A percentile compares a stretch with the other conserved stretches of the same genome.
phyloP scores from a whole-genome alignment of 2,888 invertebrate genomes.

The Ceramica pisi region DNA sequence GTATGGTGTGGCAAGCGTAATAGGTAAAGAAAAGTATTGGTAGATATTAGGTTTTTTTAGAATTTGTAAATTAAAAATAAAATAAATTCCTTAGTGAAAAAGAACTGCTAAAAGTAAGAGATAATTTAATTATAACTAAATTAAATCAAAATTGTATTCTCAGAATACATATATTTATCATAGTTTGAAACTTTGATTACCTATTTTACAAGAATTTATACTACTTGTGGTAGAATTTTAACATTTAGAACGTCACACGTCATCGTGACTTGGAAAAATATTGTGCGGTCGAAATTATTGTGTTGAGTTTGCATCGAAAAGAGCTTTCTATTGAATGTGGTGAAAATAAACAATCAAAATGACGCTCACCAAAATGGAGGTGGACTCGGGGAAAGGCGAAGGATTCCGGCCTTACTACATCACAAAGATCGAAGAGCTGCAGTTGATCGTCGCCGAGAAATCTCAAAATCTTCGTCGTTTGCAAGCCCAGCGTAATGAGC shows the following conservation, averaged over 20 bases:
- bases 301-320: slow-evolving; percentile 37
- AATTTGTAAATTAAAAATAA: too few relatives aligned
- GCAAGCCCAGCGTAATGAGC: slow-evolving; percentile 99
- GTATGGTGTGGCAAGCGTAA: slow-evolving; percentile 14
- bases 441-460: slow-evolving; percentile 98
- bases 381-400: slow-evolving; percentile 94
- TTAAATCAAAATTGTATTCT: too few relatives aligned
- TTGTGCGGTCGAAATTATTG: slow-evolving; percentile 55
- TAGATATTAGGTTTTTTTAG: background rate
- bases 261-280: slow-evolving; percentile 79
- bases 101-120: too few relatives aligned
- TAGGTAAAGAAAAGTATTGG: background rate
- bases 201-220: background rate
- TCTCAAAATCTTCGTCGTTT: slow-evolving; percentile 98
- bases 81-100: background rate
- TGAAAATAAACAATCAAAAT: slow-evolving; percentile 72
- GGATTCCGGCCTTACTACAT: slow-evolving; percentile 99
- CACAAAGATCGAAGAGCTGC: slow-evolving; percentile 99
- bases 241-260: slow-evolving; percentile 52
- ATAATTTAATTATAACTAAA: background rate
- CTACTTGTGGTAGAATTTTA: slow-evolving; percentile 36
- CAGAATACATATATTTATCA: too few relatives aligned
- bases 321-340: slow-evolving; percentile 63
- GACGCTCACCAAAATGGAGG: slow-evolving; percentile 92
- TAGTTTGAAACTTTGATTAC: too few relatives aligned